Evolutionary conservation across 2,888 invertebrate species (phyloP).

Genomic region (Tineola bisselliella): DNA sequence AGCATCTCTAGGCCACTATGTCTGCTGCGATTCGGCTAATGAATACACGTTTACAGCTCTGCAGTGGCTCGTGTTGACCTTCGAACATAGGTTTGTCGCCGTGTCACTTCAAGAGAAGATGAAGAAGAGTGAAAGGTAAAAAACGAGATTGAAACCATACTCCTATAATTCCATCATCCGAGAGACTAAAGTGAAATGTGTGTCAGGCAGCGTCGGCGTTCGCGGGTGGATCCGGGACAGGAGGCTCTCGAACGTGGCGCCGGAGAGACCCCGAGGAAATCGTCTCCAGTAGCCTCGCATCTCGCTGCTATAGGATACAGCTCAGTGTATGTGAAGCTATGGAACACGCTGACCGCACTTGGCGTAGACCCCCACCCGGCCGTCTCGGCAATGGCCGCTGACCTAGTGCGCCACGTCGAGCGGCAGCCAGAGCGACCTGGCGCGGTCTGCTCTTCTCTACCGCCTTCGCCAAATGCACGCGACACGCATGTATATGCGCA

Average conservation of each 20-base stretch:
- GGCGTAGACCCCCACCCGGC: constrained; percentile 89
- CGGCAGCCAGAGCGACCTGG: constrained; percentile 68
- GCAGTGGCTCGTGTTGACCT: constrained; percentile 83
- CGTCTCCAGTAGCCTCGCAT: constrained; percentile 20
- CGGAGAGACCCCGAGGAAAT: constrained; percentile 20
- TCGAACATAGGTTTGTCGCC: constrained; percentile 88
- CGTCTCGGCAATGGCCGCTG: constrained; percentile 80
- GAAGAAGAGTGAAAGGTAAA: neutral
- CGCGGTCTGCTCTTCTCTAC: constrained; percentile 56
- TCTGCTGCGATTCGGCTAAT: neutral
- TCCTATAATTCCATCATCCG: too few relatives aligned
- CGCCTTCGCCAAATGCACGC: constrained; percentile 70
- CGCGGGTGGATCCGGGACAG: constrained; percentile 37
- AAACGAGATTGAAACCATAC: too few relatives aligned
- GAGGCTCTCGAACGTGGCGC: constrained; percentile 35
- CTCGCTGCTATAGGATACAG: constrained; percentile 52
- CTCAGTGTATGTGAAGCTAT: constrained; percentile 89
- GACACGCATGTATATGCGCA: constrained; percentile 26
- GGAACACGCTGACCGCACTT: constrained; percentile 82
- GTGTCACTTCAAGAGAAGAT: constrained; percentile 71
- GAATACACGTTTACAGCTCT: constrained; percentile 65
- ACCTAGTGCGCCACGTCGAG: constrained; percentile 80
- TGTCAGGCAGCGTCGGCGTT: constrained; percentile 15
- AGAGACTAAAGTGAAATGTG: constrained; percentile 13
- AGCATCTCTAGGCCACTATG: too few relatives aligned